Percentiles rank a stretch among this genome's conserved stretches.
phyloP scores from a whole-genome alignment of 2,797 vertebrate genomes.

The Rhynchotus rufescens region DNA sequence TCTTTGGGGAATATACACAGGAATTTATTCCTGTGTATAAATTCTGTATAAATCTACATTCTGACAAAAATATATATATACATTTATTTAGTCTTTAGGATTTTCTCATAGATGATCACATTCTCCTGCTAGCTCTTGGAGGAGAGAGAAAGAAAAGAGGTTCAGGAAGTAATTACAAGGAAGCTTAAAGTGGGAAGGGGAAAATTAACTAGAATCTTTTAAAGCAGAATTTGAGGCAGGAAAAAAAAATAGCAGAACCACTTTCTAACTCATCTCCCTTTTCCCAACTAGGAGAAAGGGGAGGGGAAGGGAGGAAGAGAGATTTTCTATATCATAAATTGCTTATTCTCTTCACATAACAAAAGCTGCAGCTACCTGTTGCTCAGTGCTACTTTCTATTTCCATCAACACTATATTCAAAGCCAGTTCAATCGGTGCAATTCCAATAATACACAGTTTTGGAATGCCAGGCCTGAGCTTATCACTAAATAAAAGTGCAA shows the following conservation, averaged over 20 bases:
- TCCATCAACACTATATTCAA: background rate
- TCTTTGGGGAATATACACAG: background rate
- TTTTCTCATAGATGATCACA: background rate
- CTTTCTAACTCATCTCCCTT: background rate
- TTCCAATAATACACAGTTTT: background rate
- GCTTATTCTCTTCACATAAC: background rate
- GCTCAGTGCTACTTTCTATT: background rate
- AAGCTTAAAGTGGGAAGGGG: background rate
- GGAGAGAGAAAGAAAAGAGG: background rate
- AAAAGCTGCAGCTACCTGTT: background rate
- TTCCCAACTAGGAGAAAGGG: background rate
- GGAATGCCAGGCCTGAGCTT: background rate
- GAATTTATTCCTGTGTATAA: background rate
- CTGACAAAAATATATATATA: background rate
- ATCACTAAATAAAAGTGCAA: background rate
- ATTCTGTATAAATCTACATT: too few relatives aligned
- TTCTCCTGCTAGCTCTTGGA: background rate
- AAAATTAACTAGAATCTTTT: background rate
- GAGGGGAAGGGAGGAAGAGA: background rate
- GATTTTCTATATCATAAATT: background rate
- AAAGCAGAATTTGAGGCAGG: background rate
- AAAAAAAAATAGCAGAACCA: background rate
- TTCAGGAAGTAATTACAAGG: background rate
- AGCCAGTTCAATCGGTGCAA: background rate
- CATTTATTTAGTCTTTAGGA: background rate